phyloP scores from a whole-genome alignment of 37 sponge, comb jelly and placozoan genomes.

The Aplysina aerophoba region DNA sequence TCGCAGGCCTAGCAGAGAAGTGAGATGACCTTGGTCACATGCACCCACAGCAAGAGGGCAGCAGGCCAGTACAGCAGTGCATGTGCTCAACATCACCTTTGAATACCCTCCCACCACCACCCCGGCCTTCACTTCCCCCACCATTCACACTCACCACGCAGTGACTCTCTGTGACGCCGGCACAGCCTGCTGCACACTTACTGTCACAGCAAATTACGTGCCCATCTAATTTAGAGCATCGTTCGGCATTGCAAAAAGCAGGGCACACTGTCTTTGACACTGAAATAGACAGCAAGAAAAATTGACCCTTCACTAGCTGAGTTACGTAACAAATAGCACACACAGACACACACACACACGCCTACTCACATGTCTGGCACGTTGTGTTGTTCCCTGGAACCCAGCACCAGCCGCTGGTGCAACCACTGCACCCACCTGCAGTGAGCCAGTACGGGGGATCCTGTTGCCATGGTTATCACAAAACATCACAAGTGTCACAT shows the following conservation, averaged over 20 bases:
- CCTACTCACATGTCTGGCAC: too few relatives aligned
- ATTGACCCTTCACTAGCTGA: not conserved
- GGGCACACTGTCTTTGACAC: conserved; percentile 47
- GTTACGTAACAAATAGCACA: not conserved
- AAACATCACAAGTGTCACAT: too few relatives aligned
- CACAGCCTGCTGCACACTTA: conserved; percentile 70
- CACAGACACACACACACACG: too few relatives aligned
- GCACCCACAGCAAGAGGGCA: too few relatives aligned
- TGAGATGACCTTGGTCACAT: not conserved
- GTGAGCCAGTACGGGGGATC: too few relatives aligned
- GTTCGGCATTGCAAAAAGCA: conserved; percentile 16
- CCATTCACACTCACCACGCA: conserved; percentile 44
- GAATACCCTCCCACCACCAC: too few relatives aligned
- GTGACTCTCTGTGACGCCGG: conserved; percentile 39
- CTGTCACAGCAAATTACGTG: conserved; percentile 52
- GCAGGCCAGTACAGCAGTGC: too few relatives aligned
- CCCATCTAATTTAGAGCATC: conserved; percentile 9
- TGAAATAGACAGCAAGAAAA: not conserved
- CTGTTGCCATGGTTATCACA: too few relatives aligned
- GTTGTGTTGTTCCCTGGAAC: too few relatives aligned
- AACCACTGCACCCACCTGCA: too few relatives aligned
- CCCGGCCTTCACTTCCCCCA: not conserved
- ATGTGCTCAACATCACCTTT: too few relatives aligned
- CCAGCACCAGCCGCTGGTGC: too few relatives aligned
- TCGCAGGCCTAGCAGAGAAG: conserved; percentile 61